phyloP scores from a whole-genome alignment of 2,113 vertebrate species.

The Labrus mixtus region DNA sequence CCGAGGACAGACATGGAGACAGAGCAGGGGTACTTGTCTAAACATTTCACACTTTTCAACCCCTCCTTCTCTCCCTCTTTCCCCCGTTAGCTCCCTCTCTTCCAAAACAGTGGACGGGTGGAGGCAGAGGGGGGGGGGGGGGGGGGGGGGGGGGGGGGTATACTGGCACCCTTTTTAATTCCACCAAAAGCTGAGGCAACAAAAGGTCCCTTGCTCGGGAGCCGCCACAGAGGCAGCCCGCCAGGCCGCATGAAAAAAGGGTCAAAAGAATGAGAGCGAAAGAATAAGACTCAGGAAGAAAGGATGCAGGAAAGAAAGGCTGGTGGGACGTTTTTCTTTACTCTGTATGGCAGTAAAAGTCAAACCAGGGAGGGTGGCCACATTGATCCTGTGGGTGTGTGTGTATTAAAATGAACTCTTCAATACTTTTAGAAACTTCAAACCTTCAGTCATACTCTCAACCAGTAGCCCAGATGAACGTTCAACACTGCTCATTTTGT shows the following conservation, averaged over 20 bases:
- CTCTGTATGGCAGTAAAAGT: constrained; percentile 41
- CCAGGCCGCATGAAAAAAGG: constrained; percentile 45
- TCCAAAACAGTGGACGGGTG: constrained; percentile 58
- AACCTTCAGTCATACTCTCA: no score
- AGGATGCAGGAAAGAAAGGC: constrained; percentile 39
- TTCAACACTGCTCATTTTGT: no score
- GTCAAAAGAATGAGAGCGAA: constrained; percentile 48
- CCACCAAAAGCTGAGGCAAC: constrained; percentile 70
- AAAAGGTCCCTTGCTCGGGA: constrained; percentile 60
- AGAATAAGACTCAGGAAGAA: constrained; percentile 27
- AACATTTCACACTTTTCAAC: constrained; percentile 63
- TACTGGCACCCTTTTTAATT: constrained; percentile 71
- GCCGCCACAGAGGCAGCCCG: constrained; percentile 42
- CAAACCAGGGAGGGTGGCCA: constrained; percentile 32
- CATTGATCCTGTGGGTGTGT: constrained; percentile 13
- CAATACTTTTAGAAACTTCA: no score
- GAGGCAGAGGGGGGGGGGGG: constrained; percentile 3
- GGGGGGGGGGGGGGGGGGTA: not conserved
- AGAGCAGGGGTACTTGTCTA: constrained; percentile 36
- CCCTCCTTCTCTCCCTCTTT: not conserved
- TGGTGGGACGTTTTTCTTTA: constrained; percentile 29
- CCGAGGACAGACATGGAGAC: constrained; percentile 24
- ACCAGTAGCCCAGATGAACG: no score
- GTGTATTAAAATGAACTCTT: not conserved
- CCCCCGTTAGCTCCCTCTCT: constrained; percentile 7